These are phyloP conservation scores for Drosophila nr. fundita DNA, from an alignment of 2,888 invertebrate species.

Conservation along the genomic window DNA sequence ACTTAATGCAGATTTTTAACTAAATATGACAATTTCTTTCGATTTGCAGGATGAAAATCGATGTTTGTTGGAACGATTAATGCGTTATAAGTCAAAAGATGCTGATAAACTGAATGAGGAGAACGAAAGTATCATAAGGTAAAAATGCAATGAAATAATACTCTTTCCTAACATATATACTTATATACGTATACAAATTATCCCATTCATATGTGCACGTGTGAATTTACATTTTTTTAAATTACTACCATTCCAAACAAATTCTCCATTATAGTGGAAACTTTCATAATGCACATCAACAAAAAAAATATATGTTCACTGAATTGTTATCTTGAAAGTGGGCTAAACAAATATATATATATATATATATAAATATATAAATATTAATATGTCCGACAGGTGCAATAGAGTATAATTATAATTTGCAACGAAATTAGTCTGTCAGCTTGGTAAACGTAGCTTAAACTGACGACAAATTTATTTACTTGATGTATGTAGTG, in stretches of 20 bases:
- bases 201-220: slow-evolving; percentile 5
- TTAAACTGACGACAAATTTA: background rate
- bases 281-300: slow-evolving; percentile 2
- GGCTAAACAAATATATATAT: background rate
- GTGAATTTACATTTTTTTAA: slow-evolving; percentile 1
- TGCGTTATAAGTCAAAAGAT: slow-evolving; percentile 96
- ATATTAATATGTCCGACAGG: background rate
- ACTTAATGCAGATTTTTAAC: background rate
- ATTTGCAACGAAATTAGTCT: background rate
- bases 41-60: slow-evolving; percentile 93
- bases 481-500: background rate
- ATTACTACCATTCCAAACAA: background rate
- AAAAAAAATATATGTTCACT: background rate
- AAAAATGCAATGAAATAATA: slow-evolving; percentile 74
- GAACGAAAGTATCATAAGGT: slow-evolving; percentile 96
- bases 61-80: slow-evolving; percentile 93
- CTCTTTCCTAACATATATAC: slow-evolving; percentile 4
- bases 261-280: background rate
- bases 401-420: background rate
- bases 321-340: slow-evolving; percentile 5
- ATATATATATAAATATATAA: background rate
- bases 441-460: background rate
- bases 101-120: slow-evolving; percentile 98
- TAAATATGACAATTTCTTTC: slow-evolving; percentile 13
- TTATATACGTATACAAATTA: slow-evolving; percentile 20